Conservation (phyloP, 2,113 vertebrate genomes). For the Elephas maximus region DNA sequence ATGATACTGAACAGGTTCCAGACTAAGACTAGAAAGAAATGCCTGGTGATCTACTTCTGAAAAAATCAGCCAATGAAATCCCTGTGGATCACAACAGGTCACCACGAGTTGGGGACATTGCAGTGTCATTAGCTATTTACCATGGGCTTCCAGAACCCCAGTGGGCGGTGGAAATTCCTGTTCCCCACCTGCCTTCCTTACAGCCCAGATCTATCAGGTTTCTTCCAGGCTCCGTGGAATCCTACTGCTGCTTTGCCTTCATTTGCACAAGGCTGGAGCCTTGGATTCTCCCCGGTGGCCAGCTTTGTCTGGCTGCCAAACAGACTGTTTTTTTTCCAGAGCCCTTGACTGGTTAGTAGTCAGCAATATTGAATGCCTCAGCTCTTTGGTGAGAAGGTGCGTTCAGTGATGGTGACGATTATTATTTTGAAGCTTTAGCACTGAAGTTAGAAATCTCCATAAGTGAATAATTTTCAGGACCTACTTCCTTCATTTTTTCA, state of each 20-base stretch:
- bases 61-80: background rate
- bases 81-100: background rate
- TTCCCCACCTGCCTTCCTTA: background rate
- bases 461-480: background rate
- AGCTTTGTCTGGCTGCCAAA: background rate
- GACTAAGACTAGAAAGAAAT: background rate
- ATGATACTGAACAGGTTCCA: background rate
- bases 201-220: background rate
- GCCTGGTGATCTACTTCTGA: background rate
- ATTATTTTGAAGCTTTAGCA: background rate
- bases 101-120: background rate
- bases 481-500: background rate
- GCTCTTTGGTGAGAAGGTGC: background rate
- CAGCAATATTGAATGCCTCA: background rate
- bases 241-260: background rate
- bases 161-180: background rate
- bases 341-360: background rate
- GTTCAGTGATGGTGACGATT: background rate
- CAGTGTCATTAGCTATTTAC: background rate
- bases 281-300: background rate
- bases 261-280: background rate
- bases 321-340: background rate
- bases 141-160: background rate
- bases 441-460: conserved; percentile 21
- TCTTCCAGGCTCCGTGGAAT: background rate